Evolutionary conservation across 2,113 vertebrate species (phyloP).

Genomic region (Pholis gunnellus): DNA sequence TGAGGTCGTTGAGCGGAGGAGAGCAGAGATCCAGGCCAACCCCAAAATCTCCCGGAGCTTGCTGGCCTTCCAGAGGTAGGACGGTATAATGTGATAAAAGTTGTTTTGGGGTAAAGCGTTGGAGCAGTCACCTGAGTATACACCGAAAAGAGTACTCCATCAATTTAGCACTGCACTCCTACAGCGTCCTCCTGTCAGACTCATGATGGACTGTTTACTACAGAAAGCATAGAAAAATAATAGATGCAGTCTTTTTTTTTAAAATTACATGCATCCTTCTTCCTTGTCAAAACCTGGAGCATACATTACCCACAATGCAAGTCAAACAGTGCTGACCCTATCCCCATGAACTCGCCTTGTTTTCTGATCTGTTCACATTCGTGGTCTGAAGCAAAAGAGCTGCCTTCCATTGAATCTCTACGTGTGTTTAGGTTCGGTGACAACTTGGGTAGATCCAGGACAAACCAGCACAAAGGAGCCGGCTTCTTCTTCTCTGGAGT

Average conservation of each 20-base stretch:
- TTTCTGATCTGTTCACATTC: not conserved
- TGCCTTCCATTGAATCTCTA: not conserved
- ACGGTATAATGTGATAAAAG: not conserved
- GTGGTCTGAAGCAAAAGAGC: not conserved
- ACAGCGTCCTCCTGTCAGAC: not conserved
- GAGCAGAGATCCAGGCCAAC: constrained; percentile 87
- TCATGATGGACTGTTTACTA: not conserved
- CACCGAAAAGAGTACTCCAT: not conserved
- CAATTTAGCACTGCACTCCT: not conserved
- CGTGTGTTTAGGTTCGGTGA: constrained; percentile 81
- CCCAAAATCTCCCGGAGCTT: constrained; percentile 85
- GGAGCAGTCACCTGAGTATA: not conserved
- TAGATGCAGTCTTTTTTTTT: not conserved
- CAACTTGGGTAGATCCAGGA: constrained; percentile 70
- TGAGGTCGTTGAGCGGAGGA: constrained; percentile 85
- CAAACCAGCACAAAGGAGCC: constrained; percentile 79
- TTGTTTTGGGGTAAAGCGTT: not conserved
- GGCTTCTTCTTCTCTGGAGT: constrained; percentile 94
- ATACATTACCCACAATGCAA: no score
- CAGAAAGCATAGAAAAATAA: not conserved
- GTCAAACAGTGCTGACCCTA: not conserved
- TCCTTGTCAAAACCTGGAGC: not conserved
- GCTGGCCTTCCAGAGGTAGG: constrained; percentile 88
- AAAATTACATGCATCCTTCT: not conserved
- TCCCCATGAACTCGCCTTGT: not conserved